Percentiles rank a stretch among this genome's conserved stretches.
Evolutionary conservation across 2,888 invertebrate genomes (phyloP).

Genomic region (Dicyrtoma fusca): DNA sequence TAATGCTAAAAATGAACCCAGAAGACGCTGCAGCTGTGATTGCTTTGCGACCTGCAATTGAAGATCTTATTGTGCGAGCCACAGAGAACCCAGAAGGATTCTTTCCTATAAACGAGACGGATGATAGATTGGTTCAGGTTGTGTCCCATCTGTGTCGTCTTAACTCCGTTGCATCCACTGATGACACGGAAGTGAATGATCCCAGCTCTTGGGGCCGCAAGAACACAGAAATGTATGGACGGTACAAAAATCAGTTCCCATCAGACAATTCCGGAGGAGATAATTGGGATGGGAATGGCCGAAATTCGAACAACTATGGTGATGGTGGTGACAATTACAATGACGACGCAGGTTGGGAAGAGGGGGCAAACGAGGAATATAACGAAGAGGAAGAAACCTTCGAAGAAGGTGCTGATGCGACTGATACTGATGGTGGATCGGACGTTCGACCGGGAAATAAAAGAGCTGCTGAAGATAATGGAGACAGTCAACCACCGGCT

Average conservation of each 20-base stretch:
- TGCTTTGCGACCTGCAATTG: conserved; percentile 85
- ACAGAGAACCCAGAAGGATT: conserved; percentile 79
- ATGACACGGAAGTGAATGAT: conserved; percentile 63
- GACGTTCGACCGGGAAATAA: background rate
- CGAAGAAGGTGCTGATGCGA: background rate
- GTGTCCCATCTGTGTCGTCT: conserved; percentile 75
- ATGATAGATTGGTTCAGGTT: conserved; percentile 72
- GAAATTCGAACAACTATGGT: background rate
- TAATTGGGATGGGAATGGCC: background rate
- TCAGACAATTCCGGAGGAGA: background rate
- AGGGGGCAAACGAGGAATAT: background rate
- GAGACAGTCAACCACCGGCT: background rate
- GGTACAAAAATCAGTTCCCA: background rate
- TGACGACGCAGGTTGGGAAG: background rate
- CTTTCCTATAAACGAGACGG: conserved; percentile 67
- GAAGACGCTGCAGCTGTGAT: conserved; percentile 77
- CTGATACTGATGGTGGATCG: background rate
- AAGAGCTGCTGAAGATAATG: conserved; percentile 3
- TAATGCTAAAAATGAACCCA: conserved; percentile 84
- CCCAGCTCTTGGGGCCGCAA: conserved; percentile 11
- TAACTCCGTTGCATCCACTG: conserved; percentile 72
- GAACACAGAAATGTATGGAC: background rate
- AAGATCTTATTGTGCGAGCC: conserved; percentile 78
- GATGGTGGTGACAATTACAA: background rate
- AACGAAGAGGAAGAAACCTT: background rate